Evolutionary conservation across 2,113 vertebrate species (phyloP).

Genomic region (Otolemur garnettii): DNA sequence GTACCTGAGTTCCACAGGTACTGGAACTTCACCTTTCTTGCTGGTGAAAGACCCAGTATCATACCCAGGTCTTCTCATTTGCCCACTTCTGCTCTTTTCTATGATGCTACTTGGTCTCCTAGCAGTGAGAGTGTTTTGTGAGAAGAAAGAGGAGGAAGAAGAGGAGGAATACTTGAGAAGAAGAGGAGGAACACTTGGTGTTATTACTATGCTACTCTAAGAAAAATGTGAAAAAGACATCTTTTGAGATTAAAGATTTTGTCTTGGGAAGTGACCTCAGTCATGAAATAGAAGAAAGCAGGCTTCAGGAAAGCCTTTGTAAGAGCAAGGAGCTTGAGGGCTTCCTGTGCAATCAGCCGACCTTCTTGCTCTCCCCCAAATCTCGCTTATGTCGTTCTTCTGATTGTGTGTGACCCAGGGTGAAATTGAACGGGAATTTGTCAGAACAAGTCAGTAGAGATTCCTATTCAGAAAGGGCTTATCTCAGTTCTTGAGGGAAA

Average conservation of each 20-base stretch:
- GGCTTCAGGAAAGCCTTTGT: not conserved
- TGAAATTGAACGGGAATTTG: conserved; percentile 65
- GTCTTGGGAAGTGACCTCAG: not conserved
- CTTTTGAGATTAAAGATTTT: conserved; percentile 29
- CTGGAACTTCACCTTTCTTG: no score
- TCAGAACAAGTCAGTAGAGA: not conserved
- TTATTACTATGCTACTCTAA: not conserved
- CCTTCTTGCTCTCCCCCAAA: not conserved
- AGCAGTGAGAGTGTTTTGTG: not conserved
- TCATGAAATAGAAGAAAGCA: not conserved
- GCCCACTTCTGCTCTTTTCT: not conserved
- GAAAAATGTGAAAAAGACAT: not conserved
- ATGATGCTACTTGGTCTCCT: not conserved
- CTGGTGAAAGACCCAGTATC: not conserved
- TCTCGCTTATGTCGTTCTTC: not conserved
- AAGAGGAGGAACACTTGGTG: not conserved
- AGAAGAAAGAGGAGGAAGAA: not conserved
- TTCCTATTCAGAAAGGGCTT: conserved; percentile 55
- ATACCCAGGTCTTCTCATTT: not conserved
- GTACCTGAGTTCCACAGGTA: not conserved
- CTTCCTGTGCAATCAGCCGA: not conserved
- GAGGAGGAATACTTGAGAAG: not conserved
- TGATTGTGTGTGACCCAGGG: conserved; percentile 49
- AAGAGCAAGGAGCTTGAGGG: not conserved
- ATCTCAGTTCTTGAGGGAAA: not conserved